Conservation (phyloP, 2,888 invertebrate genomes). For the Calephelis perditalis region DNA sequence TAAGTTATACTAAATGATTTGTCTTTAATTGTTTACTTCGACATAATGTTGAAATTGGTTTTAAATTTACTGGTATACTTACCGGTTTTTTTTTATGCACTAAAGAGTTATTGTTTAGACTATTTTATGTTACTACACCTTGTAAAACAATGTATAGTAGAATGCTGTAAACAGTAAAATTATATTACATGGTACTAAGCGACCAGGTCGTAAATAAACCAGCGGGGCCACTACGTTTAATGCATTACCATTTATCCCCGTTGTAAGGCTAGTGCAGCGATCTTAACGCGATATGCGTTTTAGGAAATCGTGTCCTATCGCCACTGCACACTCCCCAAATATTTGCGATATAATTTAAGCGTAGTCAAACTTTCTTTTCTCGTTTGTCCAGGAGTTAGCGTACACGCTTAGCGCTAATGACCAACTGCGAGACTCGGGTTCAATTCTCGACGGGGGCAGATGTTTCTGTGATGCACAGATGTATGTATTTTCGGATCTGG, state of each 20-base stretch:
- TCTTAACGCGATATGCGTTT: neutral
- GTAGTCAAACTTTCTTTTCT: neutral
- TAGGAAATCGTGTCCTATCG: neutral
- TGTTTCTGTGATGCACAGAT: too few species aligned
- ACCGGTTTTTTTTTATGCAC: too few species aligned
- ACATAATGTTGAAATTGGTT: too few species aligned
- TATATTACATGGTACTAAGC: conserved; percentile 21
- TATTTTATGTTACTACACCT: too few species aligned
- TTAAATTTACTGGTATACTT: too few species aligned
- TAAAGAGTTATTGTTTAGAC: too few species aligned
- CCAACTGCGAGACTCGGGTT: neutral
- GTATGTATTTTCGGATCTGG: neutral
- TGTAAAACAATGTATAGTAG: neutral
- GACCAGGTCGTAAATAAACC: conserved; percentile 28
- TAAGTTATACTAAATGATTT: too few species aligned
- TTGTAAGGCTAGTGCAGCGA: conserved; percentile 36
- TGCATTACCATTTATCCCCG: conserved; percentile 43
- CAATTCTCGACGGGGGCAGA: neutral
- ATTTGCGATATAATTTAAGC: neutral
- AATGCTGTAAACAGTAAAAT: conserved; percentile 9
- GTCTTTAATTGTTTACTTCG: too few species aligned
- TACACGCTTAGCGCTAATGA: neutral
- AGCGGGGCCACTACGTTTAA: conserved; percentile 30
- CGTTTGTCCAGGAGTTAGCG: neutral
- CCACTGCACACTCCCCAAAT: neutral